phyloP scores from a whole-genome alignment of 2,888 invertebrate genomes.

The Drosophila mercatorum region DNA sequence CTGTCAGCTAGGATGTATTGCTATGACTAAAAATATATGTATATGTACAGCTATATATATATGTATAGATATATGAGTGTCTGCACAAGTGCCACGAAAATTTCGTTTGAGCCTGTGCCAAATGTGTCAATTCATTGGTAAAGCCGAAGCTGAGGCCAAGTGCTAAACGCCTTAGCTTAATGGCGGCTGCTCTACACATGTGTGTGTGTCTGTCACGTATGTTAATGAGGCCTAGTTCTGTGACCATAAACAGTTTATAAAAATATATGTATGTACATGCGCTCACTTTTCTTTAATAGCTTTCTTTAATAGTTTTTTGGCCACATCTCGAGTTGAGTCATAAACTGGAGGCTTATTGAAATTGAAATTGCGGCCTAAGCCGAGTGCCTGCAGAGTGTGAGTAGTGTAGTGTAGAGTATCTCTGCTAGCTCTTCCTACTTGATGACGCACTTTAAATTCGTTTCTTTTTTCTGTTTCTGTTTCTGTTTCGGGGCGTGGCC shows the following conservation, averaged over 20 bases:
- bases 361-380: conserved; percentile 34
- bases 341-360: conserved; percentile 34
- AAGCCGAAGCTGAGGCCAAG: conserved; percentile 29
- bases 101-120: conserved; percentile 50
- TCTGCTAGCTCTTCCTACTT: conserved; percentile 14
- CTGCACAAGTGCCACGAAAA: conserved; percentile 13
- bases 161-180: conserved; percentile 63
- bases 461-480: not conserved
- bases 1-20: conserved; percentile 24
- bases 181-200: conserved; percentile 27
- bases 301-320: conserved; percentile 19
- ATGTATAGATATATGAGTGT: not conserved
- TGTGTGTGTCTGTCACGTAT: conserved; percentile 58
- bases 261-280: conserved; percentile 20
- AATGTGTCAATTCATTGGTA: conserved; percentile 67
- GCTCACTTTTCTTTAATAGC: conserved; percentile 60
- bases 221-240: conserved; percentile 81
- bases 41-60: not conserved
- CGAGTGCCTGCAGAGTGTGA: no score
- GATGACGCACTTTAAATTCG: conserved; percentile 42
- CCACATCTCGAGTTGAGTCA: conserved; percentile 55
- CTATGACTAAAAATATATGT: conserved; percentile 8
- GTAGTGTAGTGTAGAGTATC: not conserved
- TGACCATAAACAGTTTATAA: conserved; percentile 67
- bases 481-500: conserved; percentile 53